These are phyloP conservation scores for Bombus superbus DNA, from an alignment of 1,140 invertebrate species.

Conservation along the genomic window DNA sequence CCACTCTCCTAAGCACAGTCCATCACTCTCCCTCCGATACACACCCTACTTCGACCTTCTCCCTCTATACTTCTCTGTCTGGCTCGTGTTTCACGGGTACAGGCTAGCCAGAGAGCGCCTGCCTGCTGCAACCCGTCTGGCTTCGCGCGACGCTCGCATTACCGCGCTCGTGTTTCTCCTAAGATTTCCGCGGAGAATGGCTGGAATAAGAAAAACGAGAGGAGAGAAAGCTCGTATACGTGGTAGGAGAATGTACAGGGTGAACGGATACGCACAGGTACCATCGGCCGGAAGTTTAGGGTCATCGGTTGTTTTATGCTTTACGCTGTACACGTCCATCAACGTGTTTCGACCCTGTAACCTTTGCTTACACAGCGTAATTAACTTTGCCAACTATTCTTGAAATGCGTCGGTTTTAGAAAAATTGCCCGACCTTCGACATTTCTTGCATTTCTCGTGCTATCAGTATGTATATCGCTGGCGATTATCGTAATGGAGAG, in stretches of 20 bases:
- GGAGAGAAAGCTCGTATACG: constrained; percentile 8
- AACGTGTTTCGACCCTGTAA: neutral
- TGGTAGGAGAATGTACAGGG: neutral
- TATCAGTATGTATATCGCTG: too few relatives aligned
- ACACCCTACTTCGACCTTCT: constrained; percentile 26
- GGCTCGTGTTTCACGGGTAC: neutral
- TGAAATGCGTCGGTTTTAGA: too few relatives aligned
- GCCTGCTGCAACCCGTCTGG: constrained; percentile 66
- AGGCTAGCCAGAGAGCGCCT: constrained; percentile 53
- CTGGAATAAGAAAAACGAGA: constrained; percentile 13
- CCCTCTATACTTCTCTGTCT: constrained; percentile 20
- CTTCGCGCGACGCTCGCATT: constrained; percentile 52
- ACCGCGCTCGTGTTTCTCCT: constrained; percentile 48
- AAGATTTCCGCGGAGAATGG: constrained; percentile 42
- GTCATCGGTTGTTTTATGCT: neutral
- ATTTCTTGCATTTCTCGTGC: too few relatives aligned
- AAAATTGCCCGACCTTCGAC: too few relatives aligned
- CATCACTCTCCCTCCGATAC: constrained; percentile 46
- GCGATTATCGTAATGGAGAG: too few relatives aligned
- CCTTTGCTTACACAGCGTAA: neutral
- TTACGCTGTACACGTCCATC: neutral
- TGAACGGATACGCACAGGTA: neutral
- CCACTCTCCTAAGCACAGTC: neutral
- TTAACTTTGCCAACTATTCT: too few relatives aligned
- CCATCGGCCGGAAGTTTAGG: neutral